Evolutionary conservation across 2,888 invertebrate genomes (phyloP).

Genomic region (Toxonevra muliebris): DNA sequence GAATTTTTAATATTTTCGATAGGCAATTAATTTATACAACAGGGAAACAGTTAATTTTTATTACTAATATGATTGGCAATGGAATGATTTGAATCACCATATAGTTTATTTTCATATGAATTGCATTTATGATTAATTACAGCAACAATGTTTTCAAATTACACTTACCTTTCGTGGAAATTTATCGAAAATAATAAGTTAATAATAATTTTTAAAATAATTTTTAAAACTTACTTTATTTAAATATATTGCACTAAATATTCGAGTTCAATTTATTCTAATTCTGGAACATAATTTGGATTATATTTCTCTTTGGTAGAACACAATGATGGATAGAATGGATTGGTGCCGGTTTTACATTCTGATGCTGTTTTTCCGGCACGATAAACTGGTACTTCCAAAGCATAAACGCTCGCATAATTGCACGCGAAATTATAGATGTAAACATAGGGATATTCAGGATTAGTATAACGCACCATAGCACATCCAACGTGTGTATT

Average conservation of each 20-base stretch:
- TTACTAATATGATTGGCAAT: no score
- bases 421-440: slow-evolving; percentile 62
- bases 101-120: no score
- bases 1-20: no score
- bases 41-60: no score
- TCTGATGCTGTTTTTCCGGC: slow-evolving; percentile 57
- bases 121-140: no score
- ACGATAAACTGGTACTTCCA: slow-evolving; percentile 56
- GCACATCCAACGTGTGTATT: slow-evolving; percentile 64
- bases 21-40: no score
- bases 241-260: neutral
- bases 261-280: neutral
- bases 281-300: slow-evolving; percentile 54
- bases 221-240: neutral
- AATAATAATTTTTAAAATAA: neutral
- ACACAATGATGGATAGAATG: slow-evolving; percentile 56
- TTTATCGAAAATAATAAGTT: no score
- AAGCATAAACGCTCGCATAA: slow-evolving; percentile 61
- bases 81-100: no score
- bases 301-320: slow-evolving; percentile 57
- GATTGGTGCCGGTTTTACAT: slow-evolving; percentile 55
- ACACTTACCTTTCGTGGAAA: no score
- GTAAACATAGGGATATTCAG: slow-evolving; percentile 52
- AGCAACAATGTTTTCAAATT: no score
- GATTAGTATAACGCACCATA: slow-evolving; percentile 57